Evolutionary conservation across 1,140 invertebrate species (phyloP), one percentile per base, ranked within the genome.

Genomic region (Drosophila melanogaster): DNA sequence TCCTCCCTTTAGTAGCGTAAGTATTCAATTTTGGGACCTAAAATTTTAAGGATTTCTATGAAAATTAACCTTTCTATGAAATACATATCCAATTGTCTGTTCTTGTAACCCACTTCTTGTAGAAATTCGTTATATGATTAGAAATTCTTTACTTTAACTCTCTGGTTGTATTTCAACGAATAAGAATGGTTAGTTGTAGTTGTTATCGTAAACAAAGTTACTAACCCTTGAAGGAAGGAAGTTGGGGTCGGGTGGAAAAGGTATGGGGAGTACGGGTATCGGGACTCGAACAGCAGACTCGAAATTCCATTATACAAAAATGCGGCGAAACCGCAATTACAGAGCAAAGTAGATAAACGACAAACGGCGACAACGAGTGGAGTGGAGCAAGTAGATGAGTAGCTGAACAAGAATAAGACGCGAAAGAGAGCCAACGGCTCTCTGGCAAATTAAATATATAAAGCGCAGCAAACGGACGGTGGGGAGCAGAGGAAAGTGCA

Each of bases 271-370:
- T 22, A 47, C 30, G 37, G 40, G 50, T 12, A 8, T 33, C 30
- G 22, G 22, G 35, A 61, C 37, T 12, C 12, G 12, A 38, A 38
- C 12, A 38, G 37, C 11, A 14, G 37, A 38, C 37, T 14, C 50
- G 35, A 40, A 60, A 51, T 38, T 56, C 56, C 58, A 76, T 80
- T 76, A 49, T 75, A 70, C 65, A 73, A 74, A 55, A 64, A 54
- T 76, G 62, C 65, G 65, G 24, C 61, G 61, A 69, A 62, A 69
- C 61, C 61, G 65, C 65, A 69, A 81, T 77, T 81, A 62, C 73
- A 81, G 58, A 56, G 65, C 51, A 65, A 58, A 43, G 49, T 58
- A 50, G 66, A 81, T 81, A 73, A 77, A 77, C 64, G 53, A 76
- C 33, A 76, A 79, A 73, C 73, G 51, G 61, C 57, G 65, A 71